Evolutionary conservation across 2,888 invertebrate species (phyloP), one percentile per base, ranked within the genome.

Genomic region (Drosophila kambysellisi): DNA sequence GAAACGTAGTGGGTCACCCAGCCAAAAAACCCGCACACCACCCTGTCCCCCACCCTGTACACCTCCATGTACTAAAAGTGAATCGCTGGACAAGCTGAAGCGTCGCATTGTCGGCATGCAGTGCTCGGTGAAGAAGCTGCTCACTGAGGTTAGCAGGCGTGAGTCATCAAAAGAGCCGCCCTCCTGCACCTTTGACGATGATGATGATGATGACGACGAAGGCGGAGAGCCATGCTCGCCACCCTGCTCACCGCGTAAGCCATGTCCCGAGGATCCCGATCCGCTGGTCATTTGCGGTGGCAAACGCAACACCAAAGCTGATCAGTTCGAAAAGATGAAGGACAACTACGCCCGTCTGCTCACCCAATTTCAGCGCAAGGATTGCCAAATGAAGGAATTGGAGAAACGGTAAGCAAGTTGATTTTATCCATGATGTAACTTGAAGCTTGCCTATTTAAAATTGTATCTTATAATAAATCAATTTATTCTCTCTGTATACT

Each of bases 271-370:
- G 41, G 87, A 88, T n/a, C 82, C 87, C 6, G 90, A 91, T 74
- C 90, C 91, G 0, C 17, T 86, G 51, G 72, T 86, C 7, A 70
- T 83, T 11, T 88, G 89, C 56, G 79, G 82, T 4, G 81, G 91
- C 20, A 91, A 91, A 37, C 82, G 83, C 7, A 81, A 77, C 9
- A 82, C 81, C 58, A 91, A 92, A 59, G 54, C 88, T 0, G 91
- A 91, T 41, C 81, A 92, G 67, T 82, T 89, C 33, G 82, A 90
- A 30, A 91, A 91, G 54, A 82, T 93, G 54, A 93, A 92, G 73
- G 89, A 91, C 12, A 92, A 92, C 65, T 93, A 93, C 57, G 84
- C 91, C 11, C 84, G 91, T 39, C 80, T 93, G 17, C 62, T 93
- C 8, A 82, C 86, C 0, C 91, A 92, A 56, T 92, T 84, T 66